Percentiles rank a stretch among this genome's conserved stretches.
These are phyloP conservation scores for Andrena haemorrhoa DNA, from an alignment of 2,888 invertebrate genomes.

Conservation along the genomic window DNA sequence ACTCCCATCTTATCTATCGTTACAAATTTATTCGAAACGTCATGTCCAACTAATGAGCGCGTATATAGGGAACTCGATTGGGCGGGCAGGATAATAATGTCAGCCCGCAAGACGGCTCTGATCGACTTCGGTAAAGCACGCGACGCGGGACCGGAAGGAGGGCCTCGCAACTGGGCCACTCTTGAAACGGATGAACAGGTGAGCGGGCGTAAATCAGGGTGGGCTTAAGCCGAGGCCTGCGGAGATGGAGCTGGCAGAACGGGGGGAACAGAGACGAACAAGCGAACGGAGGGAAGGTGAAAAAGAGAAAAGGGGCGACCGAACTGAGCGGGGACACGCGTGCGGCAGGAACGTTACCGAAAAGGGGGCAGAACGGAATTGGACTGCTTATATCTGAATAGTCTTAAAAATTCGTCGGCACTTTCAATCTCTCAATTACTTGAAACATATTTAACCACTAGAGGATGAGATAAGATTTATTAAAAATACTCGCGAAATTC, in stretches of 20 bases:
- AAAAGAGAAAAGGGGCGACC: conserved; percentile 14
- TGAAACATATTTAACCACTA: too few species aligned
- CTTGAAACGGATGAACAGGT: conserved; percentile 83
- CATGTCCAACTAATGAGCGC: conserved; percentile 40
- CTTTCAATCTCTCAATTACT: too few species aligned
- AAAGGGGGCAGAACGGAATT: not conserved
- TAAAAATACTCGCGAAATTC: too few species aligned
- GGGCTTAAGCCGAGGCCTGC: conserved; percentile 62
- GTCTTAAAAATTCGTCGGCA: too few species aligned
- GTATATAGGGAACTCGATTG: conserved; percentile 26
- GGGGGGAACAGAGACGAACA: conserved; percentile 22
- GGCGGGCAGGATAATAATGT: conserved; percentile 55
- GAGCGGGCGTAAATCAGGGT: conserved; percentile 82
- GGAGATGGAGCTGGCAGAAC: conserved; percentile 33
- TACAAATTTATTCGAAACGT: conserved; percentile 16
- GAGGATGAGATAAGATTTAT: too few species aligned
- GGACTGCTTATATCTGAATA: too few species aligned
- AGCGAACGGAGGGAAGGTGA: conserved; percentile 13
- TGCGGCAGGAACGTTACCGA: conserved; percentile 19
- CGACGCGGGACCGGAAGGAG: conserved; percentile 71
- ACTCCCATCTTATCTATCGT: conserved; percentile 30
- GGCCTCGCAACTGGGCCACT: conserved; percentile 79
- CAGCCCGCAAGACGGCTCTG: conserved; percentile 25
- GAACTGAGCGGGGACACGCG: conserved; percentile 11
- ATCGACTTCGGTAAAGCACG: conserved; percentile 61